Evolutionary conservation across 2,888 invertebrate species (phyloP).

Genomic region (Xestobium rufovillosum): DNA sequence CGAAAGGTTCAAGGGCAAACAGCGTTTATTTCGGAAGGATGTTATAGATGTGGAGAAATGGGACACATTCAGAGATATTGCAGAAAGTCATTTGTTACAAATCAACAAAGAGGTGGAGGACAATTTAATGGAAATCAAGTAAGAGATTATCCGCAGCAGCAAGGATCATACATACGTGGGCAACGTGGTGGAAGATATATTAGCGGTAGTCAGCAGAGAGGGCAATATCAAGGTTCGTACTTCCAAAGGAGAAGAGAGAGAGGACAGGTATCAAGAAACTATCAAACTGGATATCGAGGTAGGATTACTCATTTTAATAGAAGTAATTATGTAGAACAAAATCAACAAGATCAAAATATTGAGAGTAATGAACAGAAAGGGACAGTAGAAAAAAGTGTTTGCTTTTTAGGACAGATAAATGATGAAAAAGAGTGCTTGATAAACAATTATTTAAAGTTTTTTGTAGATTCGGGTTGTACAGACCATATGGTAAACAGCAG

Average conservation of each 20-base stretch:
- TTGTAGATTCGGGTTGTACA: constrained; percentile 10
- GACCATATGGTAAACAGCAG: constrained; percentile 9
- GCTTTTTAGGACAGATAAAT: constrained; percentile 7
- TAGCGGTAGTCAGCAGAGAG: no score
- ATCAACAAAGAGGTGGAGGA: no score
- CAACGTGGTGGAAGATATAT: not conserved
- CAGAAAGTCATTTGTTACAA: no score
- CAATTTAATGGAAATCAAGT: no score
- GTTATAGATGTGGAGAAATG: constrained; percentile 8
- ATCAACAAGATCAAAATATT: not conserved
- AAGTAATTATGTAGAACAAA: not conserved
- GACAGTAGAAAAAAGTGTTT: constrained; percentile 5
- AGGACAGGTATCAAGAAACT: no score
- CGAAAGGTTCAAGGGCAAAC: not conserved
- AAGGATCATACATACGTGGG: not conserved
- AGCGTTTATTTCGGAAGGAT: constrained; percentile 6
- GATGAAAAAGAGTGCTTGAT: not conserved
- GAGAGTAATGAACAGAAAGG: not conserved
- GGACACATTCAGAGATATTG: constrained; percentile 8
- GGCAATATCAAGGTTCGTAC: no score
- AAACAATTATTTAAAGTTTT: constrained; percentile 4
- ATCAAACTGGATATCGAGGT: no score
- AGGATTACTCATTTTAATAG: not conserved
- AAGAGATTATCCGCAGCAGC: not conserved
- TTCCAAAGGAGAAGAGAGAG: no score